Evolutionary conservation across 2,797 vertebrate species (phyloP).

Genomic region (Ataeniobius toweri): DNA sequence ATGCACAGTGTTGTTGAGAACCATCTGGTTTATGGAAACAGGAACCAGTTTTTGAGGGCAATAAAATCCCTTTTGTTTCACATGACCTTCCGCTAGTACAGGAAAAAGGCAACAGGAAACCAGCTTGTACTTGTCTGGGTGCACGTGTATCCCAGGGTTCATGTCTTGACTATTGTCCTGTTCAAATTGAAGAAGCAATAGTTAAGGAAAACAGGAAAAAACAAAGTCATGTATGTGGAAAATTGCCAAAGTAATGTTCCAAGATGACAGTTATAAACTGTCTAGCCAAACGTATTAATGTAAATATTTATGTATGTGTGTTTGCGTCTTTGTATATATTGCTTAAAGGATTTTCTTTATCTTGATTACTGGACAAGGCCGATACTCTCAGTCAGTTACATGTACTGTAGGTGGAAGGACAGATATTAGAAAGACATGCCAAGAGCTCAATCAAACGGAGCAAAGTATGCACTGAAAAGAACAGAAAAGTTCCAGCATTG

Average conservation of each 20-base stretch:
- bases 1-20: background rate
- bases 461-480: background rate
- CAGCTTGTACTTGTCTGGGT: background rate
- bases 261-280: too few relatives aligned
- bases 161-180: background rate
- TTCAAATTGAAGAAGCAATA: background rate
- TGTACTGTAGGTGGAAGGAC: background rate
- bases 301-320: too few relatives aligned
- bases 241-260: background rate
- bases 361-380: background rate
- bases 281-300: too few relatives aligned
- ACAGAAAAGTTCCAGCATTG: slow-evolving; percentile 5
- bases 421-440: background rate
- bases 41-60: background rate
- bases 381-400: background rate
- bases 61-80: slow-evolving; percentile 14
- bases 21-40: slow-evolving; percentile 1
- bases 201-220: background rate
- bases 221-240: background rate
- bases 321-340: too few relatives aligned
- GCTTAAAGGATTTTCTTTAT: background rate
- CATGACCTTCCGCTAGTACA: slow-evolving; percentile 7
- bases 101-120: slow-evolving; percentile 28
- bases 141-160: background rate
- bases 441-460: background rate